Evolutionary conservation across 2,113 vertebrate genomes (phyloP), one percentile per base, ranked within the genome.

Genomic region (Haliaeetus leucogaster): DNA sequence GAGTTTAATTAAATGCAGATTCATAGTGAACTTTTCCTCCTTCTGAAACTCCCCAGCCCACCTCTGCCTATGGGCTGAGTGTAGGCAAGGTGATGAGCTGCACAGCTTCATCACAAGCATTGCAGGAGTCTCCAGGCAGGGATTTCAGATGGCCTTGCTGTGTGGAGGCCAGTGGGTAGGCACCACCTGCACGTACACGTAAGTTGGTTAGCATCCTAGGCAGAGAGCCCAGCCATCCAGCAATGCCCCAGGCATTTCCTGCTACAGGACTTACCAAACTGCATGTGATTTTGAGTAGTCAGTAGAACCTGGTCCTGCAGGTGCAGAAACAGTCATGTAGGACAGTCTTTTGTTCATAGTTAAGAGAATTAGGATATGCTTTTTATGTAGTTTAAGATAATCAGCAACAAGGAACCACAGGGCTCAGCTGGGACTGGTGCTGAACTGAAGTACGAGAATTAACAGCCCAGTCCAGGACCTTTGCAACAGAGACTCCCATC

Each of bases 151-250:
- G 21, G 26, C 12, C 48, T 36, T 40, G 29, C 20, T 70, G 6
- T 52, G 26, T 81, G 77, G 65, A 65, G 25, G 26, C 20, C 0
- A 0, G 18, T 14, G 16, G 9, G 20, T 42, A 68, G 17, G 18
- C 5, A 42, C 9, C 16, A 38, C 8, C 43, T 72, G 4, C 4
- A 8, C 3, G 5, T 42, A 80, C 12, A 27, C 0, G 1, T 26
- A 7, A 59, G 32, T n/a, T 67, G 56, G 11, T 9, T 72, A 65
- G 25, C 32, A 42, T n/a, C 16, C 32, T 66, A 47, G 50, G 19
- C 0, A 1, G 47, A 89, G 13, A 72, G 11, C 8, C 43, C 1
- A 6, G 26, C 10, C 19, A 12, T 26, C 7, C 66, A 52, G 21
- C 0, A 0, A 19, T 25, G 15, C 10, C 25, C 13, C 21, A 47